phyloP scores from a whole-genome alignment of 2,113 vertebrate genomes.

The Condylura cristata region DNA sequence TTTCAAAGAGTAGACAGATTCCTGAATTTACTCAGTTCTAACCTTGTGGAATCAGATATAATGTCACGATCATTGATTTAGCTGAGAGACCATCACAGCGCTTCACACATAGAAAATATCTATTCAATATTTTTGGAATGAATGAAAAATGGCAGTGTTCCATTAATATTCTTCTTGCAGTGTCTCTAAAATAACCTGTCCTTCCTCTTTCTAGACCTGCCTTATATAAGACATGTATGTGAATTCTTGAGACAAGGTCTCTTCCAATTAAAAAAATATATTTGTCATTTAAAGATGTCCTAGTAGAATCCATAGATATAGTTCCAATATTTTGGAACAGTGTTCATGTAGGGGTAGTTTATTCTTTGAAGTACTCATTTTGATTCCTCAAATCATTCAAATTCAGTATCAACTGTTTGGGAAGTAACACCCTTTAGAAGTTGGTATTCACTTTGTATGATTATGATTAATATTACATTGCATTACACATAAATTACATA shows the following conservation, averaged over 20 bases:
- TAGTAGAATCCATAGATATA: neutral
- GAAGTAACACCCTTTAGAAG: neutral
- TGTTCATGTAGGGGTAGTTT: neutral
- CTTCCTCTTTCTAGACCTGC: neutral
- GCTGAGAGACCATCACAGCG: neutral
- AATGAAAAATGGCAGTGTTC: neutral
- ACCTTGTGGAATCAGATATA: neutral
- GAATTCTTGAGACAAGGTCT: neutral
- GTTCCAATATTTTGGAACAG: neutral
- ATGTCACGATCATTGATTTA: neutral
- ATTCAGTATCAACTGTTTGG: neutral
- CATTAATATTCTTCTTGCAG: neutral
- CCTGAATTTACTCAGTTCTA: neutral
- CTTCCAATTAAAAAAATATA: neutral
- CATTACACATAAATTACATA: neutral
- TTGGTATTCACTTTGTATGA: neutral
- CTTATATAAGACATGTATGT: neutral
- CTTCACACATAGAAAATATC: neutral
- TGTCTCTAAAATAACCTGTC: constrained; percentile 4
- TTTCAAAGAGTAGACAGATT: neutral
- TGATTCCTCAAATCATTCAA: constrained; percentile 7
- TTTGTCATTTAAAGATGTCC: constrained; percentile 42
- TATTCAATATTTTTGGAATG: neutral
- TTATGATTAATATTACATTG: neutral
- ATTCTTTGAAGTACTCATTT: neutral